Evolutionary conservation across 2,113 vertebrate species (phyloP).

Genomic region (Psittacula cyanocephala): DNA sequence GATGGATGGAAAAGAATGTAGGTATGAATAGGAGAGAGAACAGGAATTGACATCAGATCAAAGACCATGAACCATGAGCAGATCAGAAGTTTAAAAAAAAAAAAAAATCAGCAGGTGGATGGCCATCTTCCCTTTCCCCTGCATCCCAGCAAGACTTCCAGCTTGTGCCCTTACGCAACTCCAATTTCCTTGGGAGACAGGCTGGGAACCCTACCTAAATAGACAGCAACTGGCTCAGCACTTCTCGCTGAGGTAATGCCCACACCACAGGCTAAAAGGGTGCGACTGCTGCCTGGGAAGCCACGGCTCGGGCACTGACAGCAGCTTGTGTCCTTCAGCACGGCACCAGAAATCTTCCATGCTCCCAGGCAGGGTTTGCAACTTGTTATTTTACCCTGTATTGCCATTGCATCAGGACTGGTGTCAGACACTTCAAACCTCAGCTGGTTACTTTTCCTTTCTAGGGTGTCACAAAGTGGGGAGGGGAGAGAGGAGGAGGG

Average conservation of each 20-base stretch:
- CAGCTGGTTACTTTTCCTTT: not conserved
- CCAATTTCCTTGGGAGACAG: accelerated
- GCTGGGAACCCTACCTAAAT: not conserved
- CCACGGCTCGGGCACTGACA: accelerated
- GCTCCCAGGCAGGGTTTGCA: slow-evolving; percentile 43
- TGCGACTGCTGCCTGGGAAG: not conserved
- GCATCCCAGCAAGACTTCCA: not conserved
- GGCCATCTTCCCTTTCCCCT: not conserved
- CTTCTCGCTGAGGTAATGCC: not conserved
- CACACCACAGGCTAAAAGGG: slow-evolving; percentile 17
- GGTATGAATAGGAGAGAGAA: not conserved
- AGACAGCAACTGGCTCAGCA: not conserved
- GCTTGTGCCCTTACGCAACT: not conserved
- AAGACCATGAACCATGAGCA: not conserved
- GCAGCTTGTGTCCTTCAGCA: not conserved
- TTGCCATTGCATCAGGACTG: not conserved
- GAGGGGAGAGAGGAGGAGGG: not conserved
- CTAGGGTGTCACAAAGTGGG: not conserved
- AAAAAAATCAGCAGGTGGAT: not conserved
- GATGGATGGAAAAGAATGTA: not conserved
- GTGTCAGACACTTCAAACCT: not conserved
- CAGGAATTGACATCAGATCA: not conserved
- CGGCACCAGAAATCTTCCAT: not conserved
- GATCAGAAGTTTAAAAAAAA: not conserved
- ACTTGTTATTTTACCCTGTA: not conserved